Evolutionary conservation across 2,888 invertebrate genomes (phyloP).

Genomic region (Drosophila robusta): DNA sequence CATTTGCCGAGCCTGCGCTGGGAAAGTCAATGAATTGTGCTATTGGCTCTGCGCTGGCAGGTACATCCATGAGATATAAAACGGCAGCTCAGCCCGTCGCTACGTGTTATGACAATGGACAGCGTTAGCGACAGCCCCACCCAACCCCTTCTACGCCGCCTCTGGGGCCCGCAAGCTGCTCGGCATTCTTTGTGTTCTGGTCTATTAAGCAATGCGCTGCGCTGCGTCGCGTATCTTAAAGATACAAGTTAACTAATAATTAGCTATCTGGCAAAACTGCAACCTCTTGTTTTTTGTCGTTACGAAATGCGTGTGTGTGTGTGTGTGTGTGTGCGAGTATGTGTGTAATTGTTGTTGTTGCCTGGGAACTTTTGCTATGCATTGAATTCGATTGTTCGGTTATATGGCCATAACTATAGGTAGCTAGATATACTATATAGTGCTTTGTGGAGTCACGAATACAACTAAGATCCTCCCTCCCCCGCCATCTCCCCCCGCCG

Average conservation of each 20-base stretch:
- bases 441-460: slow-evolving; percentile 22
- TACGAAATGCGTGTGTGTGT: slow-evolving; percentile 69
- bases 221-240: slow-evolving; percentile 66
- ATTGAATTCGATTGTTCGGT: slow-evolving; percentile 69
- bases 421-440: slow-evolving; percentile 11
- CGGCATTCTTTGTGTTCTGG: slow-evolving; percentile 63
- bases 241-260: slow-evolving; percentile 81
- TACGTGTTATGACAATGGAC: slow-evolving; percentile 76
- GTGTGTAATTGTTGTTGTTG: slow-evolving; percentile 36
- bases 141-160: background rate
- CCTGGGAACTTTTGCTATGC: slow-evolving; percentile 55
- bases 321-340: slow-evolving; percentile 33
- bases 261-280: slow-evolving; percentile 71
- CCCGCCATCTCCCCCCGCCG: too few relatives aligned
- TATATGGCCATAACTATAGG: slow-evolving; percentile 32
- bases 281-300: slow-evolving; percentile 51
- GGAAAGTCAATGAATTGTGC: slow-evolving; percentile 79
- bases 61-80: slow-evolving; percentile 70
- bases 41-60: slow-evolving; percentile 56
- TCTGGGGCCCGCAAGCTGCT: background rate
- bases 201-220: slow-evolving; percentile 73
- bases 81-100: slow-evolving; percentile 13
- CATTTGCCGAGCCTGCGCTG: slow-evolving; percentile 68
- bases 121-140: slow-evolving; percentile 2
- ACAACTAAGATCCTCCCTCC: slow-evolving; percentile 3